These are phyloP conservation scores for Sminthopsis crassicaudata DNA, from an alignment of 2,113 vertebrate genomes.

Conservation along the genomic window DNA sequence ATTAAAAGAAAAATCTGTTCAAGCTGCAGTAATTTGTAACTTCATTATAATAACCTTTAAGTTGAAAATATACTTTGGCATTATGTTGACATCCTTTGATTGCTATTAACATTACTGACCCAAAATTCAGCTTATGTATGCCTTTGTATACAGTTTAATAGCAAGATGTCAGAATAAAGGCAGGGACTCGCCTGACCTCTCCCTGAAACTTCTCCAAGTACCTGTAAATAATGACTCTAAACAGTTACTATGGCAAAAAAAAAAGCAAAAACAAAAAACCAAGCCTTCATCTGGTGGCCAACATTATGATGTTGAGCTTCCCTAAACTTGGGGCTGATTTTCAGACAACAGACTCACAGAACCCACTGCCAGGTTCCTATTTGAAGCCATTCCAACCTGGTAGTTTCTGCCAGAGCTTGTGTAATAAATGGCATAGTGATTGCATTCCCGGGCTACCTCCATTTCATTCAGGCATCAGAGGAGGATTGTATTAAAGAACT, in stretches of 20 bases:
- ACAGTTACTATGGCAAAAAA: not conserved
- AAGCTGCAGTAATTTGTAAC: not conserved
- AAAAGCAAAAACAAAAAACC: not conserved
- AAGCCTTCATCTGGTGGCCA: not conserved
- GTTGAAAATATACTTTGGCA: slow-evolving; percentile 18
- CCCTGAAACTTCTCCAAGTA: too few relatives aligned
- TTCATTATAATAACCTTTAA: not conserved
- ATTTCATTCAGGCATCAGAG: not conserved
- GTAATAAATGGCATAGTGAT: not conserved
- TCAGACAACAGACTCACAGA: not conserved
- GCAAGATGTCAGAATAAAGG: too few relatives aligned
- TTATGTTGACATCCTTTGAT: not conserved
- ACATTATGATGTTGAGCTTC: not conserved
- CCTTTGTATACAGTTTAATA: not conserved
- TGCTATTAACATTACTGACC: not conserved
- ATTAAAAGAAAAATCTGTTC: not conserved
- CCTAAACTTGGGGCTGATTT: not conserved
- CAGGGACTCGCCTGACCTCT: too few relatives aligned
- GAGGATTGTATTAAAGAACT: not conserved
- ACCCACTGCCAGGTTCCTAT: not conserved
- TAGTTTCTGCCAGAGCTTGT: not conserved
- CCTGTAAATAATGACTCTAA: too few relatives aligned
- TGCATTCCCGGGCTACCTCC: not conserved
- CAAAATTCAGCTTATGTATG: not conserved
- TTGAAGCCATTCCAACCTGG: not conserved